Conservation (phyloP, 2,797 vertebrate species). For the Anolis apletophallus region DNA sequence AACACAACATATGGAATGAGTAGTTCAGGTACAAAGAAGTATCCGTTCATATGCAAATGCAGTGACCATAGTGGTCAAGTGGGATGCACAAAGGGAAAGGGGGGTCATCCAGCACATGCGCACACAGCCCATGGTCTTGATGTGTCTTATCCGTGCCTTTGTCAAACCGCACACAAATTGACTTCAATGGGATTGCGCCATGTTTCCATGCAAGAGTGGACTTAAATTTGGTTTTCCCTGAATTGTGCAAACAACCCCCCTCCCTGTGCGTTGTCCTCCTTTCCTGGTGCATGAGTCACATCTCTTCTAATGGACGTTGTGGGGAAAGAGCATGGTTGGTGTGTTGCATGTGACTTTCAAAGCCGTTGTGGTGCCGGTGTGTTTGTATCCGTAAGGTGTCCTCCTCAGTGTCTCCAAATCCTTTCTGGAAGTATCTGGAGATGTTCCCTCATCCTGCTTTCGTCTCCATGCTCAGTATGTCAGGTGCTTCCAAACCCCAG, state of each 20-base stretch:
- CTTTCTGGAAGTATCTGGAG: not conserved
- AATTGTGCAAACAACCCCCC: not conserved
- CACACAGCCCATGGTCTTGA: not conserved
- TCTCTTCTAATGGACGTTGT: slow-evolving; percentile 68
- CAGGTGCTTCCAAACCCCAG: too few relatives aligned
- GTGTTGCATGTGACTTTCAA: slow-evolving; percentile 58
- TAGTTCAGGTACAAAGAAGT: too few relatives aligned
- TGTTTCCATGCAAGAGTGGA: not conserved
- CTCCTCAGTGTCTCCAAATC: not conserved
- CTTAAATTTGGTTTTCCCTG: not conserved
- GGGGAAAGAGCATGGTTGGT: slow-evolving; percentile 50
- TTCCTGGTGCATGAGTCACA: slow-evolving; percentile 54
- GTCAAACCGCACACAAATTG: slow-evolving; percentile 9
- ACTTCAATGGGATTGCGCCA: rapidly evolving
- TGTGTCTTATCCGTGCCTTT: slow-evolving; percentile 9
- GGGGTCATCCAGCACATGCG: not conserved
- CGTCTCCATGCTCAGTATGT: not conserved
- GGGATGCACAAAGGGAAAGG: too few relatives aligned
- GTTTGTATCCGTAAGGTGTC: not conserved
- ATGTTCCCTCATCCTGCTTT: not conserved
- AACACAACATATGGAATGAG: not conserved
- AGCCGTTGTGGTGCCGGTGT: not conserved
- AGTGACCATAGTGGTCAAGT: not conserved
- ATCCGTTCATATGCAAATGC: not conserved
- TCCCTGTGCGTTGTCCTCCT: not conserved